Evolutionary conservation across 2,888 invertebrate species (phyloP).

Genomic region (Gibbula magus): DNA sequence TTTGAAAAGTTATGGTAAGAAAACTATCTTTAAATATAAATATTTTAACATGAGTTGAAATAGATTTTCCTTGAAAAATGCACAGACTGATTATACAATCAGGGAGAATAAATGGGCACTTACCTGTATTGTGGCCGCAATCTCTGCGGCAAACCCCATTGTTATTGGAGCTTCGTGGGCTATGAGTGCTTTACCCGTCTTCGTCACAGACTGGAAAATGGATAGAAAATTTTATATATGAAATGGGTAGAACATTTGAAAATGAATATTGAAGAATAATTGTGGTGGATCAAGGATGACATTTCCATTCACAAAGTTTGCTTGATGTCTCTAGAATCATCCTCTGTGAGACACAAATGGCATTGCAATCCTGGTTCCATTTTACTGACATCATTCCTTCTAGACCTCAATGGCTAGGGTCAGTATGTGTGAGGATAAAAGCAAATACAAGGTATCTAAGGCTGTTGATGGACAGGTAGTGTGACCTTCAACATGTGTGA

Average conservation of each 20-base stretch:
- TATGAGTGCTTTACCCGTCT: slow-evolving; percentile 92
- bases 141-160: slow-evolving; percentile 95
- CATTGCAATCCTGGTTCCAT: too few relatives aligned
- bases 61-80: too few relatives aligned
- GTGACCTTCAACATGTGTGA: too few relatives aligned
- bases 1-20: background rate
- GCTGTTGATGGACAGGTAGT: too few relatives aligned
- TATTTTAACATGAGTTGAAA: too few relatives aligned
- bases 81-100: too few relatives aligned
- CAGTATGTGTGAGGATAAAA: too few relatives aligned
- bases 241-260: background rate
- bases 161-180: slow-evolving; percentile 98
- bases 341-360: too few relatives aligned
- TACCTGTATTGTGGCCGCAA: slow-evolving; percentile 95
- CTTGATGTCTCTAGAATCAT: background rate
- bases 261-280: background rate
- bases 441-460: too few relatives aligned
- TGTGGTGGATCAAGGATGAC: background rate
- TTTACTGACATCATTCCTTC: too few relatives aligned
- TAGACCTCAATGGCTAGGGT: too few relatives aligned
- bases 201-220: slow-evolving; percentile 89
- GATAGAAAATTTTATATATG: background rate
- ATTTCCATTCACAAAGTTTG: background rate
- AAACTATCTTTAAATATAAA: background rate
- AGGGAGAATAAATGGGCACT: too few relatives aligned